These are phyloP conservation scores for Reticulitermes lucifugus DNA, from an alignment of 2,888 invertebrate genomes.

Conservation along the genomic window DNA sequence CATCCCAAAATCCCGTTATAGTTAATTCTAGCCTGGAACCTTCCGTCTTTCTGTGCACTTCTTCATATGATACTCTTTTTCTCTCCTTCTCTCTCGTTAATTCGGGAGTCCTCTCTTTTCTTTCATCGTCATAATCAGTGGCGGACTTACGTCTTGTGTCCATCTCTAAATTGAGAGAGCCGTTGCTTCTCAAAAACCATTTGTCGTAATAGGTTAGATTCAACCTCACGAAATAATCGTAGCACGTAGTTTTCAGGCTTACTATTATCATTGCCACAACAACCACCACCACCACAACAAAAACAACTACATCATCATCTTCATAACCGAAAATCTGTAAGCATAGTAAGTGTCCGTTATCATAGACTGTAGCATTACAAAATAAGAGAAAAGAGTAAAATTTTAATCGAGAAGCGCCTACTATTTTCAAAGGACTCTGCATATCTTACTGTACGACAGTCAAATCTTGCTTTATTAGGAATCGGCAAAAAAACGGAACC, in stretches of 20 bases:
- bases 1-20: conserved; percentile 36
- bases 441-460: too few relatives aligned
- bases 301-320: neutral
- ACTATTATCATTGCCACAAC: neutral
- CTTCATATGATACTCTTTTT: conserved; percentile 39
- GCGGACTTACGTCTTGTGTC: conserved; percentile 17
- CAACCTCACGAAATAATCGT: too few relatives aligned
- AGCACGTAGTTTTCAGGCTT: neutral
- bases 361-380: too few relatives aligned
- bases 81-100: conserved; percentile 35
- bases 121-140: conserved; percentile 27
- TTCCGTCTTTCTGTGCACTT: conserved; percentile 41
- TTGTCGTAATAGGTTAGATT: too few relatives aligned
- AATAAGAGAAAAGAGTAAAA: too few relatives aligned
- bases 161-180: neutral
- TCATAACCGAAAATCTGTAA: too few relatives aligned
- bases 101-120: conserved; percentile 34
- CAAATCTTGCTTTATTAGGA: too few relatives aligned
- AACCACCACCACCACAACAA: neutral
- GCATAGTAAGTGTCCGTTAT: too few relatives aligned
- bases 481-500: too few relatives aligned
- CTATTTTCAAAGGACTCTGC: too few relatives aligned
- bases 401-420: too few relatives aligned
- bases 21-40: conserved; percentile 42
- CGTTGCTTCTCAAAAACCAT: too few relatives aligned